These are phyloP conservation scores for Propithecus perrieri DNA, from an alignment of 2,797 vertebrate genomes.

Conservation along the genomic window DNA sequence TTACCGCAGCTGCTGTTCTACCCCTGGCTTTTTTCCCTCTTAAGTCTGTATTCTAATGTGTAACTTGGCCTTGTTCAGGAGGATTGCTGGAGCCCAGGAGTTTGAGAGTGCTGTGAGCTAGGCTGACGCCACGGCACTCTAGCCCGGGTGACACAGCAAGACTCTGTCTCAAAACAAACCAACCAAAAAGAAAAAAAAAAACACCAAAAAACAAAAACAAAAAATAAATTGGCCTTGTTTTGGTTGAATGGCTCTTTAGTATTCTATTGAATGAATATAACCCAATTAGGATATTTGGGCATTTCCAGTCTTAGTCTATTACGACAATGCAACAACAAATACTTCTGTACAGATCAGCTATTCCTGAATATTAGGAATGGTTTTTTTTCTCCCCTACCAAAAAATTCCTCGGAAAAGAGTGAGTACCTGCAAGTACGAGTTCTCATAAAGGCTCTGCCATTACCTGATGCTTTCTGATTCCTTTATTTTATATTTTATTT, in stretches of 20 bases:
- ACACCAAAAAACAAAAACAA: too few relatives aligned
- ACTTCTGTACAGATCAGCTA: neutral
- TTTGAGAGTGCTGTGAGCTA: too few relatives aligned
- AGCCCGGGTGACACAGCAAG: too few relatives aligned
- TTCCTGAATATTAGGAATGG: neutral
- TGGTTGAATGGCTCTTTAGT: neutral
- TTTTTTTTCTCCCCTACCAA: neutral
- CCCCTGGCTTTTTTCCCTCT: neutral
- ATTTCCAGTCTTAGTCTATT: neutral
- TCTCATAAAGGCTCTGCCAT: neutral
- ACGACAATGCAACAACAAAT: neutral
- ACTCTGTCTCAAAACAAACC: too few relatives aligned
- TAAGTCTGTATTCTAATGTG: neutral
- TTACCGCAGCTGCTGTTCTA: neutral
- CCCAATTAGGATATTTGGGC: neutral
- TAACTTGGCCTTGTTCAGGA: neutral
- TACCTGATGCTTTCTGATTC: slow-evolving; percentile 54
- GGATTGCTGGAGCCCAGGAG: too few relatives aligned
- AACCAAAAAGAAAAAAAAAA: too few relatives aligned
- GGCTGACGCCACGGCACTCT: too few relatives aligned
- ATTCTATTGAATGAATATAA: neutral
- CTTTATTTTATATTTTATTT: slow-evolving; percentile 23
- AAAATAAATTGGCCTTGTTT: neutral
- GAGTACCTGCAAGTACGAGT: neutral
- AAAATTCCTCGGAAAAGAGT: slow-evolving; percentile 16